Base-by-base conservation (phyloP, 2,888 invertebrate genomes). In the Euclidia mi region DNA sequence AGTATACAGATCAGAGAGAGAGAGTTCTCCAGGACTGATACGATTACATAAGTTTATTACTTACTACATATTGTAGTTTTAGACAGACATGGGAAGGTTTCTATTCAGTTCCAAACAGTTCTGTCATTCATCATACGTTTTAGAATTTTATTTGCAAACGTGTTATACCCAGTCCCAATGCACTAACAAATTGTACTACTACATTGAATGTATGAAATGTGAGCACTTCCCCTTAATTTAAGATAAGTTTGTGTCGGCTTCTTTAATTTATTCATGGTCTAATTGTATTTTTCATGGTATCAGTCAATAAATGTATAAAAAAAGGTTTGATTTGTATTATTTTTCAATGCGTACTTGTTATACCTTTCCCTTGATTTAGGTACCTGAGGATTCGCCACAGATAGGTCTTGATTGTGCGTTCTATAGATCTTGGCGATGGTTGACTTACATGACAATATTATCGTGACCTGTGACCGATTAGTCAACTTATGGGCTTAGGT, bases 241-340 rank as follows among this genome's bases (percentile, higher is more conserved):
- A 41, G 35, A 43, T 67, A 67, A 56, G 55, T 52, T 40, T 51
- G 38, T 60, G 52, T 44, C 40, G 18, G 70, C 53, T 61, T 69
- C 17, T 32, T 50, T 43, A 60, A 58, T 56, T 67, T 63, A 53
- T 51, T 51, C 40, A 29, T 44, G 47, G 29, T 42, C 14, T 57
- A 72, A 48, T 18, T 55, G 55, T 58, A 58, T 49, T 58, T 70
- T 56, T 47, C 15, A 42, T 53, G 45, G 28, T 64, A 49, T 50
- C 44, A 45, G 18, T 56, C 53, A 45, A 45, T 45, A 35, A 45
- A 45, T 15, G 45, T 35, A 14, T 45, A 15, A 12, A 35, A 28
- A 3, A 9, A 17, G 20, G 17, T 6, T 25, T 10, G 2, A 7
- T 4, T 32, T 41, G 18, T 32, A 29, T 48, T n/a, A 17, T 4